These are phyloP conservation scores for Mola mola DNA, from an alignment of 2,113 vertebrate genomes.

Conservation along the genomic window DNA sequence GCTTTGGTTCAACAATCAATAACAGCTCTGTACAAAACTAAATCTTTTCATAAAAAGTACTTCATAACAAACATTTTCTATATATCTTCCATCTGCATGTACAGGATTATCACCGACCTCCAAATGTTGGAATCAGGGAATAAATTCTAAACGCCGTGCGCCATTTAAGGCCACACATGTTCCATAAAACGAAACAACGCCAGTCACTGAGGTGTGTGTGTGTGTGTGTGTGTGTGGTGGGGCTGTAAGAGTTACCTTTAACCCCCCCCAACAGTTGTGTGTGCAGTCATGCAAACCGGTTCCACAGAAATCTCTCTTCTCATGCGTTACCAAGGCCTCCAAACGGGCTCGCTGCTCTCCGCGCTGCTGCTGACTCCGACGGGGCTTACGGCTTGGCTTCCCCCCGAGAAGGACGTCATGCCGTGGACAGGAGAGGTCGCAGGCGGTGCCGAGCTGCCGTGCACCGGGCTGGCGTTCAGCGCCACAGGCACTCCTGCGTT, in stretches of 20 bases:
- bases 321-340: constrained; percentile 89
- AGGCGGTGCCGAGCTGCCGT: constrained; percentile 63
- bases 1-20: constrained; percentile 90
- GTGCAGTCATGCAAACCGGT: constrained; percentile 49
- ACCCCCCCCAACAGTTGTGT: constrained; percentile 39
- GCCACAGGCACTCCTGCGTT: constrained; percentile 83
- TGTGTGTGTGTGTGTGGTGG: neutral
- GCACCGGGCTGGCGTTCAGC: constrained; percentile 72
- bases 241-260: constrained; percentile 41
- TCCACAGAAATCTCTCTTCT: constrained; percentile 25
- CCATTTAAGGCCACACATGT: constrained; percentile 60
- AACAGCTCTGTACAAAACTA: constrained; percentile 92
- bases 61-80: constrained; percentile 73
- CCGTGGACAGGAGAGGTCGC: constrained; percentile 87
- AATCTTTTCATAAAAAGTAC: constrained; percentile 83
- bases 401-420: constrained; percentile 86
- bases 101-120: constrained; percentile 84
- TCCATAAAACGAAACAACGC: constrained; percentile 91
- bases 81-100: constrained; percentile 80
- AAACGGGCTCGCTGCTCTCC: constrained; percentile 87
- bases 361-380: constrained; percentile 77
- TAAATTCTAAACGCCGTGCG: constrained; percentile 69
- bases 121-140: constrained; percentile 85
- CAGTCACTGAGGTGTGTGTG: constrained; percentile 29
- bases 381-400: constrained; percentile 83